Conservation (phyloP, 1,140 invertebrate genomes). For the Pantala flavescens region DNA sequence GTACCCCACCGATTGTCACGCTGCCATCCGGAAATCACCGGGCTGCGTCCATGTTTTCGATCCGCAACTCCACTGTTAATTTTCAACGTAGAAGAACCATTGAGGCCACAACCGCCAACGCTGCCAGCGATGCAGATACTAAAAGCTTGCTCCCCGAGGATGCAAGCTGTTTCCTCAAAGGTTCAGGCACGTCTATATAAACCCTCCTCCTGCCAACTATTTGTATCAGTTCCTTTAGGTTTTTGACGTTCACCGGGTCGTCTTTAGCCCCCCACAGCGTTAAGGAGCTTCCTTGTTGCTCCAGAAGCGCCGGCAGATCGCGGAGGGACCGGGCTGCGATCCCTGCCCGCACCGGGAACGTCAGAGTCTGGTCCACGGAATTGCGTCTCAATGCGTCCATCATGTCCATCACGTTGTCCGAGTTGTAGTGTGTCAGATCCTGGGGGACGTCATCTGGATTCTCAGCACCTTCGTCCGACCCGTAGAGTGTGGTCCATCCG, state of each 20-base stretch:
- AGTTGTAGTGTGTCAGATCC: slow-evolving; percentile 41
- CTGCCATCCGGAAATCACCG: too few relatives aligned
- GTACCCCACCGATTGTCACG: too few relatives aligned
- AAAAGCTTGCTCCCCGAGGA: too few relatives aligned
- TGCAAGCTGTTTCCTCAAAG: slow-evolving; percentile 39
- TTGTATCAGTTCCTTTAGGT: slow-evolving; percentile 47
- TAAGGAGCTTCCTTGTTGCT: slow-evolving; percentile 38
- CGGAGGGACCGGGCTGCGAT: slow-evolving; percentile 52
- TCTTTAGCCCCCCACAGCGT: slow-evolving; percentile 57
- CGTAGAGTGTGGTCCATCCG: slow-evolving; percentile 74
- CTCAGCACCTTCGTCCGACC: slow-evolving; percentile 21
- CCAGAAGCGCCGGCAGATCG: slow-evolving; percentile 41
- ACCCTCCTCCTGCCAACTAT: slow-evolving; percentile 48
- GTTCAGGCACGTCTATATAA: slow-evolving; percentile 57
- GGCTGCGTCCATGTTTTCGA: too few relatives aligned
- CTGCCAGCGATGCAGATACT: too few relatives aligned
- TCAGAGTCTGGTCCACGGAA: slow-evolving; percentile 52
- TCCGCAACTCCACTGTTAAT: too few relatives aligned
- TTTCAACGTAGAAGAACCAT: too few relatives aligned
- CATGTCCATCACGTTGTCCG: slow-evolving; percentile 62
- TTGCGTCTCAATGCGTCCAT: slow-evolving; percentile 45
- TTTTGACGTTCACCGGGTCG: slow-evolving; percentile 48
- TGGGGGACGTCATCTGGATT: neutral
- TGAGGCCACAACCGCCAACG: too few relatives aligned
- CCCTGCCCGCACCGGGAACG: slow-evolving; percentile 71